phyloP scores from a whole-genome alignment of 2,113 vertebrate species.

The Beaufortia kweichowensis region DNA sequence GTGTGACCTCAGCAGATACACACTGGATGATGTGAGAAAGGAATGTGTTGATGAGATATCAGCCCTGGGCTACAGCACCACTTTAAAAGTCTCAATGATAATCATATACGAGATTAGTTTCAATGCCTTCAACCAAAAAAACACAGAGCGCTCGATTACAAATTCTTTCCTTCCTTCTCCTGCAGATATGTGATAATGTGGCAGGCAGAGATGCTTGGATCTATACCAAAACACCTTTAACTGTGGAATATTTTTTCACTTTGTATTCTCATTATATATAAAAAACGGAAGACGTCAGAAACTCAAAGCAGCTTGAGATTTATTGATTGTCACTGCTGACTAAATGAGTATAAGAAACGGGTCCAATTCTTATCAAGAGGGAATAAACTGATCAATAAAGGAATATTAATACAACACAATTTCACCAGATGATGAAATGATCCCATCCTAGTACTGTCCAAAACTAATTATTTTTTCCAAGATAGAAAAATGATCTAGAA shows the following conservation, averaged over 20 bases:
- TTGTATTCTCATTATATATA: not conserved
- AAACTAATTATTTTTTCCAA: too few species aligned
- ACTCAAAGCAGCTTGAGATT: not conserved
- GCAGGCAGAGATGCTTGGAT: not conserved
- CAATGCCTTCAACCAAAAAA: not conserved
- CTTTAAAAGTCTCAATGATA: constrained; percentile 38
- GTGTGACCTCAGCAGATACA: not conserved
- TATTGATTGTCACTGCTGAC: not conserved
- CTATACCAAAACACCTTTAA: not conserved
- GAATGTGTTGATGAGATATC: constrained; percentile 38
- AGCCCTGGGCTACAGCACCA: constrained; percentile 39
- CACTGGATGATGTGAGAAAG: not conserved
- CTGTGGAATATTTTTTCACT: not conserved
- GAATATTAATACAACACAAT: not conserved
- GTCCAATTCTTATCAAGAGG: not conserved
- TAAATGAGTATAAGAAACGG: not conserved
- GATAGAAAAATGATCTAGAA: too few species aligned
- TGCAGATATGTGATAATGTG: constrained; percentile 2
- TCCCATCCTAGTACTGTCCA: too few species aligned
- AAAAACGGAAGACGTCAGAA: not conserved
- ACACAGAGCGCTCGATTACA: not conserved
- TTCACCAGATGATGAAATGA: not conserved
- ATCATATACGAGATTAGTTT: constrained; percentile 8
- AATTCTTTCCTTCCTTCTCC: not conserved
- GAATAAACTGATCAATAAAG: constrained; percentile 10